Conservation (phyloP, 2,113 vertebrate genomes). For the Bos indicus region DNA sequence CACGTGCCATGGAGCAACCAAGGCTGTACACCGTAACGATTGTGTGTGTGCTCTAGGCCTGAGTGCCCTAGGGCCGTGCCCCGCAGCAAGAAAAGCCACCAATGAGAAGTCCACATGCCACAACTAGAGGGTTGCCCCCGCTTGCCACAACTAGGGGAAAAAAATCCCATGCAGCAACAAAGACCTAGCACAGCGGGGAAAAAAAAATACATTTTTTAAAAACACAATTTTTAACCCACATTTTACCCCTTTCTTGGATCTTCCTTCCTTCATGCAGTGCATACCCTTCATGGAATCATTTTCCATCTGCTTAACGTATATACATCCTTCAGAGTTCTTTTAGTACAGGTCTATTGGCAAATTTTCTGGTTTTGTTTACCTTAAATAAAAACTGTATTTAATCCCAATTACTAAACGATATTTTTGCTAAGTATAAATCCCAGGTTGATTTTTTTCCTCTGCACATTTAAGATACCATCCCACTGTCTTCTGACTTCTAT, state of each 20-base stretch:
- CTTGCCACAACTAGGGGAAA: neutral
- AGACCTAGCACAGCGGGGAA: neutral
- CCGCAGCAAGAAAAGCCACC: neutral
- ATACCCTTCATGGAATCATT: neutral
- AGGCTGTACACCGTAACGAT: accelerated
- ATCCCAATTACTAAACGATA: neutral
- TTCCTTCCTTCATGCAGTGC: neutral
- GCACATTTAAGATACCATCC: neutral
- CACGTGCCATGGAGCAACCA: too few relatives aligned
- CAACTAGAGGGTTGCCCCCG: neutral
- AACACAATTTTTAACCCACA: neutral
- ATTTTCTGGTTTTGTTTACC: neutral
- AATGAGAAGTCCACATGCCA: accelerated
- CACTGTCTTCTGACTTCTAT: neutral
- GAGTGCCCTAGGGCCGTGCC: too few relatives aligned
- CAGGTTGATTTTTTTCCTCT: neutral
- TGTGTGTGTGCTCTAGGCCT: neutral
- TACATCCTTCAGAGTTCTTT: neutral
- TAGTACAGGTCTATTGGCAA: neutral
- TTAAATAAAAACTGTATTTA: neutral
- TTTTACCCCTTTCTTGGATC: neutral
- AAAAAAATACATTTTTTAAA: neutral
- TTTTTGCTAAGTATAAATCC: neutral
- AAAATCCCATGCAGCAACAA: neutral
- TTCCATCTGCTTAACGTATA: neutral